phyloP scores from a whole-genome alignment of 2,113 vertebrate species.

The Thalassoma bifasciatum region DNA sequence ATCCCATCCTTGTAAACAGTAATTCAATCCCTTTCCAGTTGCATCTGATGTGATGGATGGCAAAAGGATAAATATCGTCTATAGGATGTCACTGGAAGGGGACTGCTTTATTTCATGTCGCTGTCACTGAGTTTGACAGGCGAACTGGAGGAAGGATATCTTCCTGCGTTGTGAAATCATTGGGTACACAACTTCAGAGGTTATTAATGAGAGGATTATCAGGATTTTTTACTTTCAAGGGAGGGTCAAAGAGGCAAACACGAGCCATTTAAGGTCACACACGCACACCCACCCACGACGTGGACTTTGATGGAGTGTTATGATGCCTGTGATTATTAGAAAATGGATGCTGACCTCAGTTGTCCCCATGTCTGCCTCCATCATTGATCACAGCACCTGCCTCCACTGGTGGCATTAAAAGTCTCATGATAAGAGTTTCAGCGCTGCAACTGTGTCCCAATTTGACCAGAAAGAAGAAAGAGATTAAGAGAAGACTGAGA shows the following conservation, averaged over 20 bases:
- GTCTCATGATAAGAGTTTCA: constrained; percentile 31
- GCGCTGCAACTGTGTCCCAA: constrained; percentile 40
- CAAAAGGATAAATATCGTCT: constrained; percentile 62
- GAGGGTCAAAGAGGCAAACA: constrained; percentile 8
- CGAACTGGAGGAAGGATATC: too few species aligned
- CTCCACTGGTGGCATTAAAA: constrained; percentile 31
- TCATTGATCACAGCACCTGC: constrained; percentile 16
- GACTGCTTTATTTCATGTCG: constrained; percentile 35
- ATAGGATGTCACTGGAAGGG: constrained; percentile 51
- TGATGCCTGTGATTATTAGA: constrained; percentile 23
- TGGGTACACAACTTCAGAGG: not conserved
- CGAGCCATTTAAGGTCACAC: constrained; percentile 9
- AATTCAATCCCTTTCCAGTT: constrained; percentile 74
- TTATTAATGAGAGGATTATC: not conserved
- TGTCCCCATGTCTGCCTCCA: constrained; percentile 26
- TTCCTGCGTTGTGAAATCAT: not conserved
- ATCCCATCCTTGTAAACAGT: constrained; percentile 80
- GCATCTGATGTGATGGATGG: constrained; percentile 70
- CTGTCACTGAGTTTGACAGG: constrained; percentile 3
- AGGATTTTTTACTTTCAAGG: not conserved
- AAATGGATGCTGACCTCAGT: constrained; percentile 43
- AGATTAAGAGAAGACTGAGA: constrained; percentile 38
- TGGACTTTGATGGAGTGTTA: not conserved
- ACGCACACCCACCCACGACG: not conserved
- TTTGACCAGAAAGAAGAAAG: constrained; percentile 62